Evolutionary conservation across 2,888 invertebrate genomes (phyloP), one percentile per base, ranked within the genome.

Genomic region (Poecilobothrus nobilitatus): DNA sequence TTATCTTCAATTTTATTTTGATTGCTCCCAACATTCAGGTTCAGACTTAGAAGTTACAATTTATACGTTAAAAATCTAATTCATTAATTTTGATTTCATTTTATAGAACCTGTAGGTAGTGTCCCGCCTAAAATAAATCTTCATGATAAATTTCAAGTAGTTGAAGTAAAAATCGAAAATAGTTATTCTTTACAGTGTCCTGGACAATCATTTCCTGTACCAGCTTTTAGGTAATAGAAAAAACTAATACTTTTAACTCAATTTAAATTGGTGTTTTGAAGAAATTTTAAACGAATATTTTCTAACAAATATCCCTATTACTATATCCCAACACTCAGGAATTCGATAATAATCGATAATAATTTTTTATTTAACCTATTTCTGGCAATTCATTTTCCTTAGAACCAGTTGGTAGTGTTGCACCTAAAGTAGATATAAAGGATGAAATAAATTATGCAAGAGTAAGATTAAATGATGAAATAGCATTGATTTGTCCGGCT

Each of bases 201-300:
- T 70, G 89, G 90, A n/a, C 90, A 91, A 80, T 89, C 88, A 61
- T 91, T 86, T 82, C 91, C 91, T 68, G 87, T 89, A 75, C 90
- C 91, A 75, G 80, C 86, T 73, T 87, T 89, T 85, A 88, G 89
- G 89, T 79, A 71, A 78, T 41, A 66, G 27, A n/a, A n/a, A n/a
- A n/a, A n/a, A n/a, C n/a, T n/a, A n/a, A n/a, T n/a, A n/a, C n/a
- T n/a, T 9, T n/a, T n/a, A n/a, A n/a, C n/a, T n/a, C n/a, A n/a
- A n/a, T n/a, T n/a, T n/a, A n/a, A 34, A 33, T 27, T 27, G 2
- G 27, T 4, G 27, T 27, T 27, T 27, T 7, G 37, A 10, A 10
- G 4, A 37, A 37, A 37, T 10, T 37, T 8, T 37, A 2, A 8
- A 37, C 6, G 34, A 8, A 5, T 7, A 34, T 8, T 7, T 8